Conservation (phyloP, 1,140 invertebrate species). For the Delia radicum region DNA sequence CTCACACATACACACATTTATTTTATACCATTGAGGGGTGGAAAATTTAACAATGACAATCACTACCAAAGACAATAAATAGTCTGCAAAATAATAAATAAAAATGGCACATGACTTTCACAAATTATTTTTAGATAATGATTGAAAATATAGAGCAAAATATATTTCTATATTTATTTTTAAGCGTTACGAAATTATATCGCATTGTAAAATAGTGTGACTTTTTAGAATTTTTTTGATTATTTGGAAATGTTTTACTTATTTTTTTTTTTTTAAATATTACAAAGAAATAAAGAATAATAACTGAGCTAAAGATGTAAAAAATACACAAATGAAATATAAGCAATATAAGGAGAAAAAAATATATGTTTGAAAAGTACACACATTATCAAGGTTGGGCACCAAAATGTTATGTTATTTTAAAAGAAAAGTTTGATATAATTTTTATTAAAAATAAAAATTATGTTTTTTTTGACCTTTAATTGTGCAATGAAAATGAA, state of each 20-base stretch:
- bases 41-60: neutral
- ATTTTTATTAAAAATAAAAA: no score
- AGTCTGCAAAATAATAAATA: conserved; percentile 21
- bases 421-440: no score
- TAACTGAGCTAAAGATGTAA: neutral
- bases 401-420: no score
- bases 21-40: neutral
- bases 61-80: conserved; percentile 10
- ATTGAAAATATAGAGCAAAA: neutral
- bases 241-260: no score
- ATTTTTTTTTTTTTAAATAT: neutral
- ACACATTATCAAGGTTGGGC: no score
- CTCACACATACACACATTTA: neutral
- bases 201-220: no score
- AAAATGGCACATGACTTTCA: conserved; percentile 24
- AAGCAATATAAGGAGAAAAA: no score
- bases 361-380: no score
- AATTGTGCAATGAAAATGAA: no score
- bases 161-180: neutral
- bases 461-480: no score
- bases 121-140: neutral
- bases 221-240: neutral
- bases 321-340: no score
- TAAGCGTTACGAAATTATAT: no score
- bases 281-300: neutral